These are phyloP conservation scores for Cydia fagiglandana DNA, from an alignment of 1,140 invertebrate genomes.

Conservation along the genomic window DNA sequence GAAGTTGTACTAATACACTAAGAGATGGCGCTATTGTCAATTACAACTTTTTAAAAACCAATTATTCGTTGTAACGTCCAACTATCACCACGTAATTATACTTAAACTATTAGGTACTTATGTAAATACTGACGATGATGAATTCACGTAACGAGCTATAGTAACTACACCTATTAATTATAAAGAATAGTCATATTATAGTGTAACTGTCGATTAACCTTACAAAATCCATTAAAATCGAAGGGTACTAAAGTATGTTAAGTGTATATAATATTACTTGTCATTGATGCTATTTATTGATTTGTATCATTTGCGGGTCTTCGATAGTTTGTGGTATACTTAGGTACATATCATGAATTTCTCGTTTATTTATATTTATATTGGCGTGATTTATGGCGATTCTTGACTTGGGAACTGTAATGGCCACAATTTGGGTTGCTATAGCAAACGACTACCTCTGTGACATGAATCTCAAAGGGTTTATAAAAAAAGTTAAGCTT, in stretches of 20 bases:
- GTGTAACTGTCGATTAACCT: constrained; percentile 68
- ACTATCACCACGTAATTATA: constrained; percentile 38
- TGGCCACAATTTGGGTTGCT: constrained; percentile 36
- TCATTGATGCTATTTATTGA: constrained; percentile 75
- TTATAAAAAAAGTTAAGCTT: not conserved
- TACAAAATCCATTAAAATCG: constrained; percentile 71
- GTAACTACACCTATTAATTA: constrained; percentile 64
- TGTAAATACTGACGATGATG: constrained; percentile 70
- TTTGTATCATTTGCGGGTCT: constrained; percentile 70
- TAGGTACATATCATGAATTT: constrained; percentile 75
- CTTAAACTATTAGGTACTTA: constrained; percentile 60
- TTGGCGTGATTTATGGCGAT: not conserved
- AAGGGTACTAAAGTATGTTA: constrained; percentile 75
- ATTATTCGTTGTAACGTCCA: constrained; percentile 38
- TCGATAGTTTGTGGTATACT: constrained; percentile 74
- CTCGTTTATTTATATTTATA: constrained; percentile 55
- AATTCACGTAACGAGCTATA: constrained; percentile 63
- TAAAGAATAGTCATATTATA: constrained; percentile 59
- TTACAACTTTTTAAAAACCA: not conserved
- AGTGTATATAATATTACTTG: constrained; percentile 59
- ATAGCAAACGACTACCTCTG: constrained; percentile 32
- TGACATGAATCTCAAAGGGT: not conserved
- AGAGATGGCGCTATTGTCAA: constrained; percentile 25
- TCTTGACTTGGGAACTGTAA: constrained; percentile 17
- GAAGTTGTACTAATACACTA: not conserved